Conservation (phyloP, 2,888 invertebrate species). For the Mythimna ferrago region DNA sequence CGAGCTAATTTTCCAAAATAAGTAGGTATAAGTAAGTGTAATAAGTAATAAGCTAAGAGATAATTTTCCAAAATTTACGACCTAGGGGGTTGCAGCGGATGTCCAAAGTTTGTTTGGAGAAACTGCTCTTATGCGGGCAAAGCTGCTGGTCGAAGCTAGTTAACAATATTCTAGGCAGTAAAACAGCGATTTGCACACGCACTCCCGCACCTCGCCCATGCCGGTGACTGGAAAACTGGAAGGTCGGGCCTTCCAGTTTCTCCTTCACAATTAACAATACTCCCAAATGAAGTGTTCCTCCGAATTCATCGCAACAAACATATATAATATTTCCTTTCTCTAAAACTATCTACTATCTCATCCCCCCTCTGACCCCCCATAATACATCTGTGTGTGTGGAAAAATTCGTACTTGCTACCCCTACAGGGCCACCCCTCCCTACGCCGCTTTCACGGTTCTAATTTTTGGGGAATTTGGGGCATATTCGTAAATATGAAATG, state of each 20-base stretch:
- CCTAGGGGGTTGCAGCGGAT: too few species aligned
- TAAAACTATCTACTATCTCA: constrained; percentile 89
- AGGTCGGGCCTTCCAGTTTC: background rate
- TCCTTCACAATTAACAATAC: constrained; percentile 62
- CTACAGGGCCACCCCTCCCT: constrained; percentile 73
- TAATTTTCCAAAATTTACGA: too few species aligned
- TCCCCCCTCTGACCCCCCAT: constrained; percentile 65
- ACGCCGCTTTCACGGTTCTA: constrained; percentile 90
- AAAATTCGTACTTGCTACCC: constrained; percentile 80
- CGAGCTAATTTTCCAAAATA: too few species aligned
- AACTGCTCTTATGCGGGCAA: too few species aligned
- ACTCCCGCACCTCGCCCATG: background rate
- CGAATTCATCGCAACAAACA: constrained; percentile 72
- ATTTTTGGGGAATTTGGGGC: constrained; percentile 91
- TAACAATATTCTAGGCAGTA: background rate
- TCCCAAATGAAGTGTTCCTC: constrained; percentile 74
- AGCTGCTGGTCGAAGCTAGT: too few species aligned
- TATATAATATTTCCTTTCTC: constrained; percentile 84
- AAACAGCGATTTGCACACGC: background rate
- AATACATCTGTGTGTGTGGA: constrained; percentile 68
- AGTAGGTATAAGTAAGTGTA: too few species aligned
- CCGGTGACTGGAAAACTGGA: too few species aligned
- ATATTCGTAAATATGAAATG: constrained; percentile 92
- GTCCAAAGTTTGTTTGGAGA: too few species aligned
- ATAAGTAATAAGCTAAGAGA: too few species aligned